Evolutionary conservation across 2,888 invertebrate species (phyloP), one percentile per base, ranked within the genome.

Genomic region (Linyphia triangularis): DNA sequence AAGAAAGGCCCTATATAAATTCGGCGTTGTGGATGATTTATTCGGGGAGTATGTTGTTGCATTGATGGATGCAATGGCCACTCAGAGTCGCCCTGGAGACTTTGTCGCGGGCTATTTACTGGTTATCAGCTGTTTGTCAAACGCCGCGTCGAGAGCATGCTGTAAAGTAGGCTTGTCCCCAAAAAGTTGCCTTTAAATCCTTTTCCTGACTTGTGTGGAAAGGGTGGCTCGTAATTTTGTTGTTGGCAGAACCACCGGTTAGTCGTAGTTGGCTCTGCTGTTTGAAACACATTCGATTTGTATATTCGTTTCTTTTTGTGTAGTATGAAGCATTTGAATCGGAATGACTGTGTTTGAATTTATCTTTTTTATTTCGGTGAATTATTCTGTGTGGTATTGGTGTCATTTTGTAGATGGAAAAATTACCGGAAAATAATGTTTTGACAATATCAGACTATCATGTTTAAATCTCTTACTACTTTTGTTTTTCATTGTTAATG

Each of bases 21-120:
- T 82, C 61, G 59, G 78, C 26, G 65, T 84, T 69, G 84, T 33
- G 61, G 28, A 83, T 83, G 83, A 83, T 83, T 65, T 72, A 83
- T 83, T 16, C 73, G 24, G 10, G 73, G 63, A 40, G 26, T 16
- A 5, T 13, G 57, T 73, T 30, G 24, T 51, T 37, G 81, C 37
- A 69, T 78, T 85, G 85, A 85, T 85, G 43, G 78, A 85, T 85
- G 78, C 78, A 78, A 85, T 78, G 85, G 78, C 59, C 70, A 85
- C 85, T 78, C 78, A 78, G 85, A 70, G 85, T 85, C 85, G 77
- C 85, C 85, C 43, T n/a, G 61, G 28, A 77, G 85, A 78, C 84
- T 85, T 85, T 75, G 77, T 75, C 40, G n/a, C 59, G 51, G 75
- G 84, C 83, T 73, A 83, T 83, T 83, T 83, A 73, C 83, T 37